Conservation (phyloP, 2,113 vertebrate species). For the Pollimyrus isidori region DNA sequence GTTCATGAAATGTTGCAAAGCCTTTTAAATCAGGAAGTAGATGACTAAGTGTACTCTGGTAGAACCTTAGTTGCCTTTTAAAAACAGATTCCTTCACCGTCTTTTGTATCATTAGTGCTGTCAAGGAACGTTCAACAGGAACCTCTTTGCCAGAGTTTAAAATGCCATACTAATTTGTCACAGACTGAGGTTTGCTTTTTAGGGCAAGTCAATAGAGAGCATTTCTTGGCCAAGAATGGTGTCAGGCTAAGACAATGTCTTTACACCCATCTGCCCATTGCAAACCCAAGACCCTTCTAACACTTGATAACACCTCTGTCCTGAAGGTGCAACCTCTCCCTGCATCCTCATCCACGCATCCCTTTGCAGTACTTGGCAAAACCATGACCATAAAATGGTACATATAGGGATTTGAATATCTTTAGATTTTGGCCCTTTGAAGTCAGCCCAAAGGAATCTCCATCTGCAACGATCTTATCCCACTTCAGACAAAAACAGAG, state of each 20-base stretch:
- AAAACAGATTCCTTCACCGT: slow-evolving; percentile 41
- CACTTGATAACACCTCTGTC: slow-evolving; percentile 8
- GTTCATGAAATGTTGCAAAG: background rate
- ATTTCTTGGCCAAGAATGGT: slow-evolving; percentile 39
- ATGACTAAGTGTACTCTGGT: background rate
- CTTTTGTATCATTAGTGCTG: slow-evolving; percentile 39
- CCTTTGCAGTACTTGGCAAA: background rate
- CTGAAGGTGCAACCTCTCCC: background rate
- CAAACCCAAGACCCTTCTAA: slow-evolving; percentile 29
- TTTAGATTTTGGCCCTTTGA: slow-evolving; percentile 39
- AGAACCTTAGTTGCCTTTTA: slow-evolving; percentile 37
- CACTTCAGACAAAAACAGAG: slow-evolving; percentile 41
- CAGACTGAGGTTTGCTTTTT: slow-evolving; percentile 43
- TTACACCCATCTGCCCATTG: slow-evolving; percentile 49
- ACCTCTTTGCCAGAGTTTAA: slow-evolving; percentile 42
- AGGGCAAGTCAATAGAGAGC: slow-evolving; percentile 44
- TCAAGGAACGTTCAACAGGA: slow-evolving; percentile 44
- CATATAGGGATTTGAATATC: slow-evolving; percentile 33
- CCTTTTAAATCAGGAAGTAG: background rate
- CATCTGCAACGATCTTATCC: slow-evolving; percentile 40
- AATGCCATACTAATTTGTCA: slow-evolving; percentile 57
- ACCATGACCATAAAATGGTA: background rate
- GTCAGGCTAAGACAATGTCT: slow-evolving; percentile 47
- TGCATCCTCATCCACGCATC: slow-evolving; percentile 5
- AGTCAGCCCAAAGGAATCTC: slow-evolving; percentile 23